Evolutionary conservation across 2,888 invertebrate species (phyloP).

Genomic region (Cheilosia pagana): DNA sequence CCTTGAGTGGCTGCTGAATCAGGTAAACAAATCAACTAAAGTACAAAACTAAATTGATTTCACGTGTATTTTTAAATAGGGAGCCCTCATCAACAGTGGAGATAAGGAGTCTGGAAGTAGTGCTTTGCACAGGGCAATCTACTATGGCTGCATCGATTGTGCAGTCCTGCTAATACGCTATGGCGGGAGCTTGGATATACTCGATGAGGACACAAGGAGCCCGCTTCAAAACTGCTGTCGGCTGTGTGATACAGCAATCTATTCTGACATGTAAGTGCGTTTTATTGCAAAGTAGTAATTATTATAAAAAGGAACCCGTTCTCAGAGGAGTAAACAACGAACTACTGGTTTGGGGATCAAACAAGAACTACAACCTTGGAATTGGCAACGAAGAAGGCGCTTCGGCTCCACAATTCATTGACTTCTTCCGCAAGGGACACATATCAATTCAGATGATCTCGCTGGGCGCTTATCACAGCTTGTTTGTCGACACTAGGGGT

Average conservation of each 20-base stretch:
- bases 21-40: conserved; percentile 77
- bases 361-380: conserved; percentile 93
- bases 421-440: conserved; percentile 87
- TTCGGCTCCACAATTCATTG: conserved; percentile 87
- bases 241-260: conserved; percentile 82
- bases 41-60: not conserved
- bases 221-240: conserved; percentile 81
- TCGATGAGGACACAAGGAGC: conserved; percentile 80
- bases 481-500: conserved; percentile 80
- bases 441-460: conserved; percentile 86
- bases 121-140: conserved; percentile 91
- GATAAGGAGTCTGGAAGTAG: conserved; percentile 87
- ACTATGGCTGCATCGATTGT: conserved; percentile 91
- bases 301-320: not conserved
- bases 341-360: conserved; percentile 93
- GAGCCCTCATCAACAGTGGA: conserved; percentile 80
- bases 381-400: conserved; percentile 88
- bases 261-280: conserved; percentile 64
- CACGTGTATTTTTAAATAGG: conserved; percentile 74
- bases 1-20: conserved; percentile 89
- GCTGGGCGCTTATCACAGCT: conserved; percentile 81
- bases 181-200: conserved; percentile 83
- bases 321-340: conserved; percentile 84
- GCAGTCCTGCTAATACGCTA: conserved; percentile 89
- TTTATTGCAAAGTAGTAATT: not conserved